A percentile compares a stretch with the other conserved stretches of the same genome.
Conservation (phyloP, 2,888 invertebrate genomes). For the Cactoblastis cactorum region DNA sequence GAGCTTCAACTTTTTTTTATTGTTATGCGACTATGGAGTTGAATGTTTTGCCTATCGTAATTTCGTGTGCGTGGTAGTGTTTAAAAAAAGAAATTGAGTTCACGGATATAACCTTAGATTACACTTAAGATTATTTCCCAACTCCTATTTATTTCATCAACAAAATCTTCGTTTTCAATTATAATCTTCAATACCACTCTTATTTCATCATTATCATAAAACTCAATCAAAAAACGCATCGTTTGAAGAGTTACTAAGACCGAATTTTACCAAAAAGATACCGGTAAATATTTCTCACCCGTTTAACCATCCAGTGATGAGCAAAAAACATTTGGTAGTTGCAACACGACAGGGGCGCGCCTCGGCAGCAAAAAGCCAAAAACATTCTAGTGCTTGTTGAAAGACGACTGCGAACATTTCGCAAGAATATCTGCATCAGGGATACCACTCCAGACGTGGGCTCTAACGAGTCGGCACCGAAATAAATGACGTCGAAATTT, state of each 20-base stretch:
- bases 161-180: no score
- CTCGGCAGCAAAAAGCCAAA: slow-evolving; percentile 47
- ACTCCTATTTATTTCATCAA: no score
- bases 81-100: background rate
- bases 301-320: background rate
- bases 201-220: no score
- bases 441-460: slow-evolving; percentile 43
- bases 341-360: slow-evolving; percentile 47
- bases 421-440: slow-evolving; percentile 38
- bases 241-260: no score
- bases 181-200: no score
- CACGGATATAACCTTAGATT: no score
- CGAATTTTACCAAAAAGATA: no score
- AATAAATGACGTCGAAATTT: slow-evolving; percentile 21
- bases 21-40: background rate
- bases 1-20: background rate
- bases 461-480: slow-evolving; percentile 48
- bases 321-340: slow-evolving; percentile 10
- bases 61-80: background rate
- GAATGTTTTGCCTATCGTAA: background rate
- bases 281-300: background rate
- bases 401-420: slow-evolving; percentile 51
- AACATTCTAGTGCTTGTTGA: slow-evolving; percentile 49
- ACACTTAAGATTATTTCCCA: no score
- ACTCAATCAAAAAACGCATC: no score